These are phyloP conservation scores for Eurois occulta DNA, from an alignment of 2,888 invertebrate species.

Conservation along the genomic window DNA sequence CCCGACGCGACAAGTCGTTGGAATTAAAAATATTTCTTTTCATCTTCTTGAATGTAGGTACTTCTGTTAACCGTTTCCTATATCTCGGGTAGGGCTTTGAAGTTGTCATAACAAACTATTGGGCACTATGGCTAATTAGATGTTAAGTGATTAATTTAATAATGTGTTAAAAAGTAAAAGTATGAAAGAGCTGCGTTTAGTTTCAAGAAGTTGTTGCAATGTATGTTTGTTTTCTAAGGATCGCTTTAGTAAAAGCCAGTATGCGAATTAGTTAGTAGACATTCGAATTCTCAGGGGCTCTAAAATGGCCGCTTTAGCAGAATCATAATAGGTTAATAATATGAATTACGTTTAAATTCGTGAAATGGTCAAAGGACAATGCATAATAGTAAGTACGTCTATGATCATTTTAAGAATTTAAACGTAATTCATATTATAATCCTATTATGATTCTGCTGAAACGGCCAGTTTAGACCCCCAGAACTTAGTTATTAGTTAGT, in stretches of 20 bases:
- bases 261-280: background rate
- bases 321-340: too few species aligned
- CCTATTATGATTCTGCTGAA: too few species aligned
- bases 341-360: too few species aligned
- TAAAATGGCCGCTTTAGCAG: too few species aligned
- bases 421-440: too few species aligned
- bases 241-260: background rate
- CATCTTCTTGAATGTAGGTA: slow-evolving; percentile 77
- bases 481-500: background rate
- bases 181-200: background rate
- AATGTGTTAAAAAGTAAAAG: background rate
- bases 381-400: too few species aligned
- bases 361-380: too few species aligned
- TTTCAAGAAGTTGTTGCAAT: background rate
- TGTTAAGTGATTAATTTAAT: slow-evolving; percentile 64
- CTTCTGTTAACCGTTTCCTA: slow-evolving; percentile 78
- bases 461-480: too few species aligned
- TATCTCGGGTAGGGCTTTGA: slow-evolving; percentile 78
- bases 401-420: too few species aligned
- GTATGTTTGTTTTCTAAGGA: background rate
- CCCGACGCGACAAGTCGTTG: slow-evolving; percentile 78
- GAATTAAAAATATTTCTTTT: slow-evolving; percentile 86
- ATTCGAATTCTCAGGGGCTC: too few species aligned
- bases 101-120: slow-evolving; percentile 74
- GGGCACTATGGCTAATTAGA: slow-evolving; percentile 65